Conservation (phyloP, 2,113 vertebrate species). For the Mustela nigripes region DNA sequence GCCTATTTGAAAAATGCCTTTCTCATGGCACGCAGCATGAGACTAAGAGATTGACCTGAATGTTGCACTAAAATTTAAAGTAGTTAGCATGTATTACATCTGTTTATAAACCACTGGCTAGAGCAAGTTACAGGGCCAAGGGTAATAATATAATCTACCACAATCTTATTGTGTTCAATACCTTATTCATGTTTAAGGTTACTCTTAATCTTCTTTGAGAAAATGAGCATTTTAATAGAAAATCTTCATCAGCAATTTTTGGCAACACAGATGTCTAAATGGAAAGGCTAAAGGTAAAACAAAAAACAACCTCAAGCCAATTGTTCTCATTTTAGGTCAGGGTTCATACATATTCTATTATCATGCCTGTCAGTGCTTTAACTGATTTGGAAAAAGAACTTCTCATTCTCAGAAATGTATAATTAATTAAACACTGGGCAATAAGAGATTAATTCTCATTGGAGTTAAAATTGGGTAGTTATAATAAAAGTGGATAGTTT, state of each 20-base stretch:
- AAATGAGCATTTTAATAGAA: conserved; percentile 7
- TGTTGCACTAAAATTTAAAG: conserved; percentile 21
- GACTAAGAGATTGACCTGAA: neutral
- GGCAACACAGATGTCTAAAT: neutral
- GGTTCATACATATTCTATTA: conserved; percentile 40
- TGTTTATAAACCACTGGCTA: neutral
- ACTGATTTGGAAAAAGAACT: conserved; percentile 15
- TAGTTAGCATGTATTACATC: neutral
- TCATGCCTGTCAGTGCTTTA: neutral
- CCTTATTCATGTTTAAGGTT: conserved; percentile 12
- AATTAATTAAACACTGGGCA: conserved; percentile 53
- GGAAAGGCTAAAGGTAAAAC: neutral
- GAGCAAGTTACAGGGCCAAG: neutral
- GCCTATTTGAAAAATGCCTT: neutral
- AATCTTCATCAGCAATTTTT: conserved; percentile 49
- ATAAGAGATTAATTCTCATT: conserved; percentile 40
- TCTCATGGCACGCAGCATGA: neutral
- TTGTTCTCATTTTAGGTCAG: conserved; percentile 37
- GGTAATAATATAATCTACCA: neutral
- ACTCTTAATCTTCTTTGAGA: conserved; percentile 8
- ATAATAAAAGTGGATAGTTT: neutral
- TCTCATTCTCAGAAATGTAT: conserved; percentile 40
- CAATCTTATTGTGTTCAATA: neutral
- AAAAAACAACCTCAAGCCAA: neutral
- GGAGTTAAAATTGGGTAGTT: neutral